Percentiles rank a stretch among this genome's conserved stretches.
phyloP scores from a whole-genome alignment of 2,797 vertebrate species.

The Staurois parvus region DNA sequence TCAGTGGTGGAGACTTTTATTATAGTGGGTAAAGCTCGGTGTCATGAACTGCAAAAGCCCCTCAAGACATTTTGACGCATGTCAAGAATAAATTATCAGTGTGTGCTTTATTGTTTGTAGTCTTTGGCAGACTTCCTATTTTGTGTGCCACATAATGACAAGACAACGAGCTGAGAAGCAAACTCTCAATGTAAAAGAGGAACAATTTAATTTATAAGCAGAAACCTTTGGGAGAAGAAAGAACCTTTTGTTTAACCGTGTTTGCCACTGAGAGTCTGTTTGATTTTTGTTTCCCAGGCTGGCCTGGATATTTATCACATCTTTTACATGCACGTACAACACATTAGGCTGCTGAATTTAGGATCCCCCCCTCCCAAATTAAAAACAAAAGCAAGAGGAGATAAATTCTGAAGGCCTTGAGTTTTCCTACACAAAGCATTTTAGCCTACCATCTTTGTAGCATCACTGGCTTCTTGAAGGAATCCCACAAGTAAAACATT shows the following conservation, averaged over 20 bases:
- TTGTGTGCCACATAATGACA: conserved; percentile 7
- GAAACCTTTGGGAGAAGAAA: not conserved
- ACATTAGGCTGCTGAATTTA: no score
- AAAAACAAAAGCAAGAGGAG: no score
- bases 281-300: no score
- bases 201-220: not conserved
- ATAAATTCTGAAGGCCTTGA: no score
- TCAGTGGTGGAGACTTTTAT: not conserved
- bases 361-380: no score
- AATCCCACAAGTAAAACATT: no score
- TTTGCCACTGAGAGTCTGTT: not conserved
- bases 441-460: no score
- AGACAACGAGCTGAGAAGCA: not conserved
- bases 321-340: no score
- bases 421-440: no score
- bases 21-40: not conserved
- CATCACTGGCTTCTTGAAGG: no score
- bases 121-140: conserved; percentile 1
- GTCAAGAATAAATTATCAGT: conserved; percentile 8
- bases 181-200: conserved; percentile 7
- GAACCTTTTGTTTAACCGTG: not conserved
- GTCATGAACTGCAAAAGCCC: not conserved
- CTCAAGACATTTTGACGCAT: not conserved
- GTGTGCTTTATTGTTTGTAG: not conserved
- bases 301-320: no score